A percentile compares a stretch with the other conserved stretches of the same genome.
These are phyloP conservation scores for Mycalesis mineus DNA, from an alignment of 2,888 invertebrate species.

Conservation along the genomic window DNA sequence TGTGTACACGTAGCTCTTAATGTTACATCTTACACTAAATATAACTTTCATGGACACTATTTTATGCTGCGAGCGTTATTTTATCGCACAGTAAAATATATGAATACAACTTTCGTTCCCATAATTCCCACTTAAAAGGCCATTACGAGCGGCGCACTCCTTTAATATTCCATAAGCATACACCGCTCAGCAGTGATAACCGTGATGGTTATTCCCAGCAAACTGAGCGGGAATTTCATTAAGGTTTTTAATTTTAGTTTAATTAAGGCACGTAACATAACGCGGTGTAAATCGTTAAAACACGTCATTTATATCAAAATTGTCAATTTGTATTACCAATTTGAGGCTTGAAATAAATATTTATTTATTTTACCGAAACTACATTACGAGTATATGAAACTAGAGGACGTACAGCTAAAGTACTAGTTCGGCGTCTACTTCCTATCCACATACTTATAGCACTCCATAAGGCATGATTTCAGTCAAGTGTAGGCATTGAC, in stretches of 20 bases:
- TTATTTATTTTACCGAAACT: too few species aligned
- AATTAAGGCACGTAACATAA: not conserved
- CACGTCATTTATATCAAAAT: not conserved
- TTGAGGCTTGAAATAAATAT: too few species aligned
- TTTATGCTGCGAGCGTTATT: not conserved
- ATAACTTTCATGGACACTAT: not conserved
- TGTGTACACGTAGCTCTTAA: too few species aligned
- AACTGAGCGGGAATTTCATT: conserved; percentile 7
- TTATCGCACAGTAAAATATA: conserved; percentile 7
- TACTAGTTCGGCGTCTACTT: too few species aligned
- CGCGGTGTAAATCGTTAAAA: not conserved
- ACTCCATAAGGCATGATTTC: too few species aligned
- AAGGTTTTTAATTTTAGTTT: not conserved
- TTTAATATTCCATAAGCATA: conserved; percentile 10
- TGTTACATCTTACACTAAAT: too few species aligned
- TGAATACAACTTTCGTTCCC: conserved; percentile 1
- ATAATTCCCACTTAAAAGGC: conserved; percentile 2
- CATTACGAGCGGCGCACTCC: conserved; percentile 8
- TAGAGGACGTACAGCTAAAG: too few species aligned
- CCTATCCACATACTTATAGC: too few species aligned
- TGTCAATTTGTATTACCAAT: not conserved
- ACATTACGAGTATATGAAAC: too few species aligned
- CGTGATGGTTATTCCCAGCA: conserved; percentile 6
- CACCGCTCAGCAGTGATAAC: conserved; percentile 3
- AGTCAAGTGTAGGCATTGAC: too few species aligned